These are phyloP conservation scores for Apis cerana DNA, from an alignment of 1,140 invertebrate genomes.

Conservation along the genomic window DNA sequence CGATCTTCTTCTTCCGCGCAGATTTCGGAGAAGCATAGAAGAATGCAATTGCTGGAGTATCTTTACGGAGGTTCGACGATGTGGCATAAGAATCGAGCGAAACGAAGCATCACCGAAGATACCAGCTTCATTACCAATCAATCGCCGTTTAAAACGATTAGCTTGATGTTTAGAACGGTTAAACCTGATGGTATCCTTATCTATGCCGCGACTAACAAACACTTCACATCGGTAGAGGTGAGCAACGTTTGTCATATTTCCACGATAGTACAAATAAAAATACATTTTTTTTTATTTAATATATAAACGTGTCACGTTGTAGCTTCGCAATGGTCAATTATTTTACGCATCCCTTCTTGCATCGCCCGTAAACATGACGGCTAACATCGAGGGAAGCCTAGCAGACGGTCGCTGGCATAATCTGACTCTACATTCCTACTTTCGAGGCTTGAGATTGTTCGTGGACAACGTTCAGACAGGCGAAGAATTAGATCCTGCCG, in stretches of 20 bases:
- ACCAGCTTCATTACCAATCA: constrained; percentile 62
- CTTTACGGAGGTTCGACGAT: constrained; percentile 87
- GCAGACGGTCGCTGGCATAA: constrained; percentile 94
- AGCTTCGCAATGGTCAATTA: constrained; percentile 85
- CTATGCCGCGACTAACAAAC: constrained; percentile 92
- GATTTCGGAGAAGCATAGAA: constrained; percentile 90
- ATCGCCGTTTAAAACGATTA: constrained; percentile 86
- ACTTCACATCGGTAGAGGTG: constrained; percentile 92
- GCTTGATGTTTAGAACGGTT: constrained; percentile 91
- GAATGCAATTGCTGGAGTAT: constrained; percentile 91
- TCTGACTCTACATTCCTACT: constrained; percentile 86
- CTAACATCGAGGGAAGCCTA: constrained; percentile 81
- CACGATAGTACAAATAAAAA: not conserved
- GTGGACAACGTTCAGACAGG: constrained; percentile 88
- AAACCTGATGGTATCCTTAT: constrained; percentile 89
- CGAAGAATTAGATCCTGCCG: constrained; percentile 91
- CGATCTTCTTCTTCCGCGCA: constrained; percentile 12
- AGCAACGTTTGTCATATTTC: not conserved
- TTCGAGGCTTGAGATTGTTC: constrained; percentile 86
- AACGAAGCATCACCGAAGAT: constrained; percentile 62
- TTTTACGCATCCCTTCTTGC: constrained; percentile 89
- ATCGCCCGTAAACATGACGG: constrained; percentile 91
- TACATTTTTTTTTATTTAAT: too few relatives aligned
- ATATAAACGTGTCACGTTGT: constrained; percentile 51
- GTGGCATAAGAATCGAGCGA: constrained; percentile 83